phyloP scores from a whole-genome alignment of 2,888 invertebrate species.

The Microchrysa polita region DNA sequence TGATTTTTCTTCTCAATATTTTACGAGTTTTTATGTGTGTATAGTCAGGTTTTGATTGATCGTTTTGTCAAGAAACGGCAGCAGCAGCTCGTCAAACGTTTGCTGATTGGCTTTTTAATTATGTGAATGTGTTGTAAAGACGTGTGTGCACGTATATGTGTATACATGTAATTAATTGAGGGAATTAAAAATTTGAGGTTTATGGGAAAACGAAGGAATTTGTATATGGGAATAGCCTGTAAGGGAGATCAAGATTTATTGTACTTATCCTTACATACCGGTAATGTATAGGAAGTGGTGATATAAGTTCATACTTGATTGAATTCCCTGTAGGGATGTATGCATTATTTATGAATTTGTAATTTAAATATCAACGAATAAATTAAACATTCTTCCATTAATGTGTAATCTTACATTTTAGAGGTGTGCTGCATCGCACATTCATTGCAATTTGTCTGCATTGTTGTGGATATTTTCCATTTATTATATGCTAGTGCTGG shows the following conservation, averaged over 20 bases:
- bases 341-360: too few species aligned
- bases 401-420: too few species aligned
- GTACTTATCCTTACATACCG: not conserved
- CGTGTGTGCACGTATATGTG: not conserved
- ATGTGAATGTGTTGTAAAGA: slow-evolving; percentile 3
- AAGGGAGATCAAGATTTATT: slow-evolving; percentile 5
- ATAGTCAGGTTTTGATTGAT: slow-evolving; percentile 40
- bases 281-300: too few species aligned
- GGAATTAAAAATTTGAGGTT: slow-evolving; percentile 7
- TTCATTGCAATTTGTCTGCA: too few species aligned
- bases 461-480: too few species aligned
- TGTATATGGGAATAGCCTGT: not conserved
- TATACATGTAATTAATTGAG: not conserved
- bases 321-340: too few species aligned
- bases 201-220: slow-evolving; percentile 15
- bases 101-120: slow-evolving; percentile 36
- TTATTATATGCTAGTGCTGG: too few species aligned
- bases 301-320: too few species aligned
- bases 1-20: slow-evolving; percentile 39
- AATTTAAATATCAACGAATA: too few species aligned
- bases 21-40: slow-evolving; percentile 36
- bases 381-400: too few species aligned
- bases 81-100: slow-evolving; percentile 11
- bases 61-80: slow-evolving; percentile 21
- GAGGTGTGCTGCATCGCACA: too few species aligned